Conservation (phyloP, 2,888 invertebrate genomes). For the Iphiclides podalirius region DNA sequence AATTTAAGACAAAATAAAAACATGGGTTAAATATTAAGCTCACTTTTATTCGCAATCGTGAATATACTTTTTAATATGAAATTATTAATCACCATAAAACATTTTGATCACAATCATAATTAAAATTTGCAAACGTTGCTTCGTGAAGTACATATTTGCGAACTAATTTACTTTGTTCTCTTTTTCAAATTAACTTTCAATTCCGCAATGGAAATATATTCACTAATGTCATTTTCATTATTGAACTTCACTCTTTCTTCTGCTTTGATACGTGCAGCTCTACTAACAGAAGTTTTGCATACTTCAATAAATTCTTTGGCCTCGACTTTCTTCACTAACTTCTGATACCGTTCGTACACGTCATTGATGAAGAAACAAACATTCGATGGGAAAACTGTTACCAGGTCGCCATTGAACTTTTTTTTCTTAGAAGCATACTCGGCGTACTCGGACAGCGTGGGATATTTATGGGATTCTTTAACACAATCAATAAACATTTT, state of each 20-base stretch:
- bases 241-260: slow-evolving; percentile 31
- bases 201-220: slow-evolving; percentile 25
- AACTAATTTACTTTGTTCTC: too few relatives aligned
- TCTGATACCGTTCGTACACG: slow-evolving; percentile 24
- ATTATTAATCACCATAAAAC: too few relatives aligned
- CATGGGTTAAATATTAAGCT: neutral
- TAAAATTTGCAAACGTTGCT: too few relatives aligned
- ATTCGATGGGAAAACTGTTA: slow-evolving; percentile 30
- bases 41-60: too few relatives aligned
- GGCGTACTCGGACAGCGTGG: slow-evolving; percentile 26
- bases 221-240: slow-evolving; percentile 30
- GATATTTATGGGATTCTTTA: slow-evolving; percentile 25
- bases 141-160: too few relatives aligned
- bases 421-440: slow-evolving; percentile 29
- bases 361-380: slow-evolving; percentile 7
- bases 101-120: too few relatives aligned
- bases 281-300: slow-evolving; percentile 24
- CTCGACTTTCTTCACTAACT: slow-evolving; percentile 23
- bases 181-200: too few relatives aligned
- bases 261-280: slow-evolving; percentile 32
- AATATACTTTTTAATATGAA: too few relatives aligned
- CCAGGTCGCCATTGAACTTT: slow-evolving; percentile 25
- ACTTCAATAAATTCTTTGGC: slow-evolving; percentile 29
- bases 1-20: too few relatives aligned
- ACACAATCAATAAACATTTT: slow-evolving; percentile 31